Evolutionary conservation across 2,113 vertebrate species (phyloP), one percentile per base, ranked within the genome.

Genomic region (Coryphaenoides rupestris): DNA sequence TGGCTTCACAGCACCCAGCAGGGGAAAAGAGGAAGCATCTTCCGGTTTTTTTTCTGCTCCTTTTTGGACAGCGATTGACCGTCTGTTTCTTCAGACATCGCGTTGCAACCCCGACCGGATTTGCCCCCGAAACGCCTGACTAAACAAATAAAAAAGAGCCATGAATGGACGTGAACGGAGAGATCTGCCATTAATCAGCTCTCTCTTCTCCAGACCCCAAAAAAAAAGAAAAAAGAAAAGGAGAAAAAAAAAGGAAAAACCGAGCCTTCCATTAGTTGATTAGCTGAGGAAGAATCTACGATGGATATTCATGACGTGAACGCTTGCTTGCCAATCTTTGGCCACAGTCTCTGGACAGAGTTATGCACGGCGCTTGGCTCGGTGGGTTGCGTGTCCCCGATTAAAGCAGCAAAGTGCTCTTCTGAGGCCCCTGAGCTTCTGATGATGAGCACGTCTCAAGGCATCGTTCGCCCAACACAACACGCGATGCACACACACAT

Each of bases 1-100:
- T 84, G 74, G 55, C 68, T 72, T 81, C 73, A 75, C 54, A 73
- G 60, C 61, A 58, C 70, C 70, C 55, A 61, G 77, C 68, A 78
- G 62, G 33, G 33, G 9, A 70, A 21, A 63, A 53, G n/a, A n/a
- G 64, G 54, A 65, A 58, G 62, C 69, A 73, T 59, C 58, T 4
- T 64, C 72, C 50, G 47, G n/a, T 40, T 40, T 40, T 40, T 40
- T 40, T 33, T 33, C 28, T 40, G 7, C 33, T n/a, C n/a, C n/a
- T n/a, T n/a, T 9, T 40, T 40, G 33, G 57, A 67, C 45, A 64
- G 75, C 73, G 9, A 40, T 12, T 70, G 66, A 68, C 62, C 63
- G 70, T 64, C 40, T 56, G 7, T 58, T 56, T 62, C 59, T 67
- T 66, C 60, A 67, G 65, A 68, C 56, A 70, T 65, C 62, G 69